These are phyloP conservation scores for Eupeodes latifasciatus DNA, from an alignment of 2,888 invertebrate genomes.

Conservation along the genomic window DNA sequence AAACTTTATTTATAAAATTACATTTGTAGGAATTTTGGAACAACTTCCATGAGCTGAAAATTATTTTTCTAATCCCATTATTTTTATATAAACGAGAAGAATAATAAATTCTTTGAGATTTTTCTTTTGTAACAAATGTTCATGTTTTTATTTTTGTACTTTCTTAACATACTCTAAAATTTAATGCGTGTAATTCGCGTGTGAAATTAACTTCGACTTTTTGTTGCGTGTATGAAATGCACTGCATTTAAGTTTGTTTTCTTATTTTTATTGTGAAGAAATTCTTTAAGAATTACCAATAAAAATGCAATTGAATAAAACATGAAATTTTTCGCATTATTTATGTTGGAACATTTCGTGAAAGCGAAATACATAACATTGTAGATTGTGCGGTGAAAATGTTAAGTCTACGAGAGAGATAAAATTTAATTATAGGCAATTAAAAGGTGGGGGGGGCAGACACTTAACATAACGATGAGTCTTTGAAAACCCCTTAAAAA, in stretches of 20 bases:
- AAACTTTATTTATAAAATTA: not conserved
- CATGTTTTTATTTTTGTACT: not conserved
- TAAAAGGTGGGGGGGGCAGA: too few species aligned
- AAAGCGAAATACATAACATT: too few species aligned
- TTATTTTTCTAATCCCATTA: slow-evolving; percentile 8
- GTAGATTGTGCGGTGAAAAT: too few species aligned
- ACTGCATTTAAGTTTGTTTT: slow-evolving; percentile 20
- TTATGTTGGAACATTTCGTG: too few species aligned
- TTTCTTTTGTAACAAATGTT: not conserved
- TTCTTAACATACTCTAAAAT: too few species aligned
- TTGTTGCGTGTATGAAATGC: not conserved
- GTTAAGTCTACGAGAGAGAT: too few species aligned
- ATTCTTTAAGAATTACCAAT: not conserved
- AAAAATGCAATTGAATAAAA: not conserved
- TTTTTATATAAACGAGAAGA: slow-evolving; percentile 3
- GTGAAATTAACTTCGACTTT: slow-evolving; percentile 28
- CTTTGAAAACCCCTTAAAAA: too few species aligned
- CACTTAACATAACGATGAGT: too few species aligned
- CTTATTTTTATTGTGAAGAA: slow-evolving; percentile 20
- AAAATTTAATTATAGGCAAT: too few species aligned
- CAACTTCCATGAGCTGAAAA: slow-evolving; percentile 1
- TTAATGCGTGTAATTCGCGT: slow-evolving; percentile 50
- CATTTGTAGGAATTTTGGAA: not conserved
- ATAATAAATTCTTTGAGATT: slow-evolving; percentile 11
- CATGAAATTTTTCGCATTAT: too few species aligned